phyloP scores from a whole-genome alignment of 64 coral and sea anemone species.

The Montipora sp. region DNA sequence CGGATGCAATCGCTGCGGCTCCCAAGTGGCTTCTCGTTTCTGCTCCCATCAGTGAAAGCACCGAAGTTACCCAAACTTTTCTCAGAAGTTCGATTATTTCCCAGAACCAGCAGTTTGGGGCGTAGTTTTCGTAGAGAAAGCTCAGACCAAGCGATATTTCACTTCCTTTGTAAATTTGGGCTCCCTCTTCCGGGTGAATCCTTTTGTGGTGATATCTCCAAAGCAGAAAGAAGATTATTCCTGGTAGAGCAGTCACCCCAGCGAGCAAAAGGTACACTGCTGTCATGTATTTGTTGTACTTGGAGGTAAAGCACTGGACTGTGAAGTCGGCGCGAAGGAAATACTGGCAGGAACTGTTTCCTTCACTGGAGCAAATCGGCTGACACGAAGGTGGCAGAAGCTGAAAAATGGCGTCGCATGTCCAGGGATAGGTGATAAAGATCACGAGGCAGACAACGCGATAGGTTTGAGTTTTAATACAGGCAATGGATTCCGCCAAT shows the following conservation, averaged over 20 bases:
- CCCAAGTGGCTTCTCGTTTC: constrained; percentile 55
- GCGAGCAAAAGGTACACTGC: not conserved
- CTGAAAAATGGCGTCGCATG: constrained; percentile 31
- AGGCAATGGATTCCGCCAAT: constrained; percentile 18
- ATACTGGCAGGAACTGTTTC: constrained; percentile 17
- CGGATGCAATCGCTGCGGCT: constrained; percentile 37
- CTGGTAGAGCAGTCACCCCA: not conserved
- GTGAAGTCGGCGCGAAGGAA: constrained; percentile 48
- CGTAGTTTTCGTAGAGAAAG: constrained; percentile 70
- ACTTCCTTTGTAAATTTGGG: not conserved
- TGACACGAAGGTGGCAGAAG: constrained; percentile 43
- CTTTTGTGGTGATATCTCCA: constrained; percentile 4
- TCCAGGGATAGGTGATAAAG: constrained; percentile 35
- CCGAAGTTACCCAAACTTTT: constrained; percentile 46
- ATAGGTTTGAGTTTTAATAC: constrained; percentile 16
- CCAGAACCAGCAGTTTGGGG: constrained; percentile 51
- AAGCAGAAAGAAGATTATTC: constrained; percentile 2
- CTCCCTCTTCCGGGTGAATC: not conserved
- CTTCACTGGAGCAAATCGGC: constrained; percentile 20
- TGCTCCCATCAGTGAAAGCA: constrained; percentile 41
- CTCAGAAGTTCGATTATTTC: constrained; percentile 58
- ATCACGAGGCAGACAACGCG: constrained; percentile 17
- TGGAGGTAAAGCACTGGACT: constrained; percentile 28
- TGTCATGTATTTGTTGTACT: constrained; percentile 32
- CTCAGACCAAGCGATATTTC: constrained; percentile 50